Percentiles rank a stretch among this genome's conserved stretches.
Evolutionary conservation across 2,113 vertebrate species (phyloP).

Genomic region (Psilopsiagon aurifrons): DNA sequence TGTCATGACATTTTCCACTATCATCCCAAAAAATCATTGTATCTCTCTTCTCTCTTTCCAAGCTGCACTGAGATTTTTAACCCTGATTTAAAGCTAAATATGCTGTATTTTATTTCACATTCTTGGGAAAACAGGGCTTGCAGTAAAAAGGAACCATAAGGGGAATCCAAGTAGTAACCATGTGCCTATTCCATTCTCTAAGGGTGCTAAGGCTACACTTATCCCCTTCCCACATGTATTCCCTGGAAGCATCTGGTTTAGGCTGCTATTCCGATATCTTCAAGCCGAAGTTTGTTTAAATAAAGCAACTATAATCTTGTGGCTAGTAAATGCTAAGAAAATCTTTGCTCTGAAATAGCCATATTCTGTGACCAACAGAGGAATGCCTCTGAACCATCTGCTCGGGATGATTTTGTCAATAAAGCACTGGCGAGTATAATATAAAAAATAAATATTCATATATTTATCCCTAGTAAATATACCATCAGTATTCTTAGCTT

Average conservation of each 20-base stretch:
- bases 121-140: not conserved
- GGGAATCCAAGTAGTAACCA: not conserved
- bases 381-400: not conserved
- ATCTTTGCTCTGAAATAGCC: not conserved
- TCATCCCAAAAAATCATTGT: not conserved
- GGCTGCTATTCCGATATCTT: slow-evolving; percentile 3
- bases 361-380: not conserved
- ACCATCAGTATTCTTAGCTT: not conserved
- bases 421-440: not conserved
- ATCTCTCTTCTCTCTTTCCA: not conserved
- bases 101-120: not conserved
- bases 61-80: not conserved
- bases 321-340: slow-evolving; percentile 28
- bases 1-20: not conserved
- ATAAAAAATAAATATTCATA: not conserved
- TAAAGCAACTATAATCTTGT: slow-evolving; percentile 12
- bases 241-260: not conserved
- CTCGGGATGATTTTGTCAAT: not conserved
- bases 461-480: not conserved
- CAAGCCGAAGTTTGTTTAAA: slow-evolving; percentile 21
- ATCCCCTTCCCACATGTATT: not conserved
- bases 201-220: not conserved
- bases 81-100: not conserved
- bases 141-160: not conserved
- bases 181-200: not conserved